Evolutionary conservation across 64 coral and sea anemone genomes (phyloP), one percentile per base, ranked within the genome.

Genomic region (Stichodactyla mertensii): DNA sequence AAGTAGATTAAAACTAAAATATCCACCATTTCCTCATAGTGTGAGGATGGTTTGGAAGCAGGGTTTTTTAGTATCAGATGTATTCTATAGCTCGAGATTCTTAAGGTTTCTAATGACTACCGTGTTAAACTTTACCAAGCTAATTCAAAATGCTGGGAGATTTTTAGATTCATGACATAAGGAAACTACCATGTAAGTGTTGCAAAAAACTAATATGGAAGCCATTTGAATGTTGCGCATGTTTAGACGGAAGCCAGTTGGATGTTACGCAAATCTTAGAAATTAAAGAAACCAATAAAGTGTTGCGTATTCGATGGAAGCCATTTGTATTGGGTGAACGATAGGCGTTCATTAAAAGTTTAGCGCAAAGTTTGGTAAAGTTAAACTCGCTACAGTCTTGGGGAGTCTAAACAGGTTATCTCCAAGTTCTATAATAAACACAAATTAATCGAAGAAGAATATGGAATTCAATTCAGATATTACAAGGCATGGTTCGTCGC

Each of bases 1-100:
- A 53, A 81, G 51, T 81, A 81, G 78, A 81, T 81, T 81, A 81
- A 81, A 81, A 81, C 78, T 81, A 81, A 81, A 81, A 81, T 81
- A 81, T 81, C 26, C 78, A 81, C 78, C 78, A 52, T 19, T 52
- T 20, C 78, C 15, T 81, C 24, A 26, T 74, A 10, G 27, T 74
- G 13, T 74, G 69, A 74, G 69, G 24, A 31, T 31, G 69, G 69
- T 31, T 74, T 31, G 24, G n/a, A 74, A 74, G 26, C 69, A 74
- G 69, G 69, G 10, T 74, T 27, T 69, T 27, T 58, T 58, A 11
- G 69, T 31, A 66, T n/a, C 19, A 66, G 62, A 66, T 66, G 62
- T 74, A 74, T 74, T 74, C 69, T 27, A 74, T 31, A 74, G 69
- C 69, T 74, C 69, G 69, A 74, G 69, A 74, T 27, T 74, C 16